These are phyloP conservation scores for Phoeniculus purpureus DNA, from an alignment of 2,797 vertebrate genomes.

Conservation along the genomic window DNA sequence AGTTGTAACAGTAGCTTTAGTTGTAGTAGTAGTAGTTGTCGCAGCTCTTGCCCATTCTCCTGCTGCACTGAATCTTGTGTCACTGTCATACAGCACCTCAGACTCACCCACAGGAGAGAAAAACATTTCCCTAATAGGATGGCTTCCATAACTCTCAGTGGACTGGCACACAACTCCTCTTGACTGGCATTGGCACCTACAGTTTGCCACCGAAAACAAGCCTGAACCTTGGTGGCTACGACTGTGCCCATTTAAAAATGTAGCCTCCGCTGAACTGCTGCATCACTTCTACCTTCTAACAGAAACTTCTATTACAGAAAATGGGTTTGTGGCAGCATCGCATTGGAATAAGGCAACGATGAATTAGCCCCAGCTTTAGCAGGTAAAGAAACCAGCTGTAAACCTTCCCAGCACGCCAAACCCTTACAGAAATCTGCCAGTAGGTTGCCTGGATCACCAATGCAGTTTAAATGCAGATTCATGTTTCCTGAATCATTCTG, in stretches of 20 bases:
- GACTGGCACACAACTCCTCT: background rate
- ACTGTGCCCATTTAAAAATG: background rate
- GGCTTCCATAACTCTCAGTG: background rate
- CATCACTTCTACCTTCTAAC: background rate
- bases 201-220: background rate
- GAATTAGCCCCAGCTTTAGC: background rate
- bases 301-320: slow-evolving; percentile 47
- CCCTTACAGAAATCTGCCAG: background rate
- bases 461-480: background rate
- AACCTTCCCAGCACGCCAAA: background rate
- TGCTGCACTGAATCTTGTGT: background rate
- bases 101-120: background rate
- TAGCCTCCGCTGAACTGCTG: background rate
- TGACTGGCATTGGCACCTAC: slow-evolving; percentile 1
- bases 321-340: background rate
- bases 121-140: background rate
- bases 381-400: background rate
- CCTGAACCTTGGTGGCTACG: background rate
- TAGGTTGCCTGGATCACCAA: background rate
- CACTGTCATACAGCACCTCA: rapidly evolving
- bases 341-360: slow-evolving; percentile 22
- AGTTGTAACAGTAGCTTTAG: background rate
- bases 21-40: background rate
- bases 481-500: background rate
- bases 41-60: background rate